These are phyloP conservation scores for Tenebrosternarchus preto DNA, from an alignment of 2,113 vertebrate genomes.

Conservation along the genomic window DNA sequence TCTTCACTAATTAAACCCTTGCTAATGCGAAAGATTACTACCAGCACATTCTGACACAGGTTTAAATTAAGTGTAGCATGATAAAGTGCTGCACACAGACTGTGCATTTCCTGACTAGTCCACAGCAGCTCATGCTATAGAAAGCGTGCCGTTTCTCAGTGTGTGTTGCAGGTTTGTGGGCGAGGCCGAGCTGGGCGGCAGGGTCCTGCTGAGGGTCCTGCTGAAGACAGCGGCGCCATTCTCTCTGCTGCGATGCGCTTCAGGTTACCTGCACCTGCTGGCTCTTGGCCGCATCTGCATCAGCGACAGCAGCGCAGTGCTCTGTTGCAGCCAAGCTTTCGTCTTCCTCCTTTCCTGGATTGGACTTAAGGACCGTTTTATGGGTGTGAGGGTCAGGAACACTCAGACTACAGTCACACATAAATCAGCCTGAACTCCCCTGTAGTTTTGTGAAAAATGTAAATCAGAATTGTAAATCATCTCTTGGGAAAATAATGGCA, in stretches of 20 bases:
- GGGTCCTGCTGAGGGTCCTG: constrained; percentile 45
- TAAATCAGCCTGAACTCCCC: too few species aligned
- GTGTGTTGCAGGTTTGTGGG: constrained; percentile 56
- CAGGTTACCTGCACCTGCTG: constrained; percentile 62
- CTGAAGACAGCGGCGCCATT: constrained; percentile 58
- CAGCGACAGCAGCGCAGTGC: constrained; percentile 59
- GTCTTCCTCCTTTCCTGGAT: constrained; percentile 70
- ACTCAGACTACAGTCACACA: too few species aligned
- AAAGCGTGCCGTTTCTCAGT: constrained; percentile 27
- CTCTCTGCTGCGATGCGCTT: constrained; percentile 60
- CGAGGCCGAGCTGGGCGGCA: constrained; percentile 35
- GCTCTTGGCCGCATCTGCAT: constrained; percentile 56
- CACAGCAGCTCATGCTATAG: too few species aligned
- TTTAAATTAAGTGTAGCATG: too few species aligned
- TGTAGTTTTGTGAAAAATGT: too few species aligned
- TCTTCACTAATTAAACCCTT: too few species aligned
- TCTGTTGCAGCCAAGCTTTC: constrained; percentile 67
- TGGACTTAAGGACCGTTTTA: constrained; percentile 66
- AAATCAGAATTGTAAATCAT: too few species aligned
- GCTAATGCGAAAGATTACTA: too few species aligned
- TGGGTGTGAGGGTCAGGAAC: constrained; percentile 62
- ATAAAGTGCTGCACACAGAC: too few species aligned
- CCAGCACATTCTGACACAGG: too few species aligned
- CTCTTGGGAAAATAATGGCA: too few species aligned
- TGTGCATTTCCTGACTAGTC: too few species aligned